Evolutionary conservation across 2,113 vertebrate genomes (phyloP), one percentile per base, ranked within the genome.

Genomic region (Prochilodus magdalenae): DNA sequence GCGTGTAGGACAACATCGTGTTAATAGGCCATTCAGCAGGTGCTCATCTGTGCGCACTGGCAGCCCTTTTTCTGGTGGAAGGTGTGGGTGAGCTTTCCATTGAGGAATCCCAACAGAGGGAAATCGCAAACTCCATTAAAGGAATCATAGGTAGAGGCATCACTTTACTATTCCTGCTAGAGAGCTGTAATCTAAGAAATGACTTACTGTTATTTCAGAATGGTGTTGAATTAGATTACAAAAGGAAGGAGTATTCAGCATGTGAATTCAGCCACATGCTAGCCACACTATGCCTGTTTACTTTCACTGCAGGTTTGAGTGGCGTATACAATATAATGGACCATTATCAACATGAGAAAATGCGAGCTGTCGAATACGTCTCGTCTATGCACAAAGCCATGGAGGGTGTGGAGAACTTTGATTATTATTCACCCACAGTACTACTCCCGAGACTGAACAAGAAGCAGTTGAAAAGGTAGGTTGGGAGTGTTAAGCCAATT

Each of bases 361-460:
- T 29, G 78, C 79, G 92, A 79, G 93, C 65, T 0, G 81, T 94
- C 0, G 94, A 94, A 36, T 93, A 88, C 18, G 79, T 94, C 65
- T 95, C 94, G 49, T 83, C 93, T 30, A 94, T 94, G 93, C 92
- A 93, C 86, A 94, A 91, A 87, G 93, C 93, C 20, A 94, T 94
- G 91, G 90, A 91, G 3, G 93, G 92, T 30, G 60, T 88, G 49
- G 83, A 93, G 62, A 93, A 94, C 85, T 93, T 95, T 73, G 82
- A 87, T 0, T 89, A 86, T 81, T 94, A 95, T 16, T 94, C 93
- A 11, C 93, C 94, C 14, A 86, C 88, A 57, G 85, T 90, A 75
- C 15, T 77, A 29, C 26, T 95, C 2, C 79, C 82, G 83, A 74
- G 75, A 29, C 29, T 94, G 20, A 85, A 89, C 62, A 78, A 80